Conservation (phyloP, 2,888 invertebrate species). For the Parnassius mnemosyne region DNA sequence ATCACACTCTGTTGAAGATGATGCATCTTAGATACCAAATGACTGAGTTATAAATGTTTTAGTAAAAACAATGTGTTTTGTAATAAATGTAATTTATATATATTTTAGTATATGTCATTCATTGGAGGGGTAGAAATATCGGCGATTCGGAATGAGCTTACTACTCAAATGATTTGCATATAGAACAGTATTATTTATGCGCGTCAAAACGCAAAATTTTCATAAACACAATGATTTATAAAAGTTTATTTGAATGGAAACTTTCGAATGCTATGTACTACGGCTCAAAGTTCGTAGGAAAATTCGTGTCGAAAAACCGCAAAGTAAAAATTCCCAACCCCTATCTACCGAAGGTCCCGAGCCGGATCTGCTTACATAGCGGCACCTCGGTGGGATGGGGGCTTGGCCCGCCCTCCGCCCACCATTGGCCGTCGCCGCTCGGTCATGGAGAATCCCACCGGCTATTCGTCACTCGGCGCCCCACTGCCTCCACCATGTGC, state of each 20-base stretch:
- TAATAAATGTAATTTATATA: too few relatives aligned
- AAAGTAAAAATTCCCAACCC: constrained; percentile 47
- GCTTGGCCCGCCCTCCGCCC: constrained; percentile 50
- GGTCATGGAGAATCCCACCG: constrained; percentile 49
- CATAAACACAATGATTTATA: constrained; percentile 2
- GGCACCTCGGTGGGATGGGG: constrained; percentile 55
- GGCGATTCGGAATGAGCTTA: too few relatives aligned
- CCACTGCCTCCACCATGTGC: constrained; percentile 61
- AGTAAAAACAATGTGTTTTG: too few relatives aligned
- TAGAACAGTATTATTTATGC: too few relatives aligned
- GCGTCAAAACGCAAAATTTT: too few relatives aligned
- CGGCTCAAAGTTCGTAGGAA: constrained; percentile 16
- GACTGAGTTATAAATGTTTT: too few relatives aligned
- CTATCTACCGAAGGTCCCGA: constrained; percentile 42
- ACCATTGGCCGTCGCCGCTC: constrained; percentile 52
- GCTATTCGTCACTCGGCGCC: constrained; percentile 59
- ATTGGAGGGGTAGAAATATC: too few relatives aligned
- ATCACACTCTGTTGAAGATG: too few relatives aligned
- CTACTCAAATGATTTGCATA: too few relatives aligned
- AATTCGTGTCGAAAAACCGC: constrained; percentile 19
- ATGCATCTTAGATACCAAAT: too few relatives aligned
- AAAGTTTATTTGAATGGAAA: constrained; percentile 11
- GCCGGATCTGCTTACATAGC: constrained; percentile 53
- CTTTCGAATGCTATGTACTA: constrained; percentile 7
- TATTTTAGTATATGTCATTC: too few relatives aligned